Percentiles rank a stretch among this genome's conserved stretches.
Evolutionary conservation across 1,140 invertebrate species (phyloP).

Genomic region (Dryas iulia): DNA sequence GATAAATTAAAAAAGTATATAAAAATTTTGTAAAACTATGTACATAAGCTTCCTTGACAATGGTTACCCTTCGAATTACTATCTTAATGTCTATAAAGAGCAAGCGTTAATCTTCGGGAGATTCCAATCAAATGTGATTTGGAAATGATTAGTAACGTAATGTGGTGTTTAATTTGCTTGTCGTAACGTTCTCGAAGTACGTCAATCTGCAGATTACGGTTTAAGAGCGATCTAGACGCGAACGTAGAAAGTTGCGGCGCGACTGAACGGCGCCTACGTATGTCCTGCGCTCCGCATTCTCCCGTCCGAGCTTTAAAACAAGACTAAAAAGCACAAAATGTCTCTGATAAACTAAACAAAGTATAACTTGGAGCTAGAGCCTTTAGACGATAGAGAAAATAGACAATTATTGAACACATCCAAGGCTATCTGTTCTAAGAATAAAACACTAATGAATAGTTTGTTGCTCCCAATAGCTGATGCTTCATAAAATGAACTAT

Average conservation of each 20-base stretch:
- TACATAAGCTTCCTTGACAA: too few relatives aligned
- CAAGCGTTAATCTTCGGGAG: neutral
- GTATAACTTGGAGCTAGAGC: conserved; percentile 45
- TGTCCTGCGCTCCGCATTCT: conserved; percentile 75
- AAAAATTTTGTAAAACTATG: too few relatives aligned
- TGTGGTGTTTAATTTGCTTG: conserved; percentile 72
- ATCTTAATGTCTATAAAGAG: neutral
- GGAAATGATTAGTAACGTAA: conserved; percentile 58
- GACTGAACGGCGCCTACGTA: conserved; percentile 70
- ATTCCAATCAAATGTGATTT: conserved; percentile 34
- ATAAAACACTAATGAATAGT: conserved; percentile 61
- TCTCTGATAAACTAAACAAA: conserved; percentile 52
- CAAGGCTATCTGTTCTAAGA: conserved; percentile 53
- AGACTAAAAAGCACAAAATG: conserved; percentile 59
- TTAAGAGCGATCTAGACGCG: conserved; percentile 75
- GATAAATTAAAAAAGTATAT: too few relatives aligned
- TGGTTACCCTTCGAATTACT: neutral
- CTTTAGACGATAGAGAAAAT: conserved; percentile 51
- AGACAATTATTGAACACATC: conserved; percentile 56
- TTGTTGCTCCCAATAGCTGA: conserved; percentile 50
- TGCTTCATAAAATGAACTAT: conserved; percentile 48
- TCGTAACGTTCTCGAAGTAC: conserved; percentile 69
- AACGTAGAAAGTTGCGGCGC: conserved; percentile 78
- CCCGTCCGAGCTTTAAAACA: conserved; percentile 66
- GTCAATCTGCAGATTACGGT: conserved; percentile 76